Conservation (phyloP, 1,140 invertebrate genomes). For the Micrasema longulum region DNA sequence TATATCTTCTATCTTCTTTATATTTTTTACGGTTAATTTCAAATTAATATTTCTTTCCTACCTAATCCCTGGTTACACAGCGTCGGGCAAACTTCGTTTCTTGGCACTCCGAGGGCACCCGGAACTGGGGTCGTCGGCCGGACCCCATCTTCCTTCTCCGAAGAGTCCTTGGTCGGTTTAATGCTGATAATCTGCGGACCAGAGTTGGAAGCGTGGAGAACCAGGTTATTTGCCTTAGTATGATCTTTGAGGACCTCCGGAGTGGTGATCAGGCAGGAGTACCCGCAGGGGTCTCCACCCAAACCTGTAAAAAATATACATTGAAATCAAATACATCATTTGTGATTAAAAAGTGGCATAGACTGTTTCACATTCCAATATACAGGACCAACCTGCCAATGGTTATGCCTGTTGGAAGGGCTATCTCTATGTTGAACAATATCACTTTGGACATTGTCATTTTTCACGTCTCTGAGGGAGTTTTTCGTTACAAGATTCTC, state of each 20-base stretch:
- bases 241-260: neutral
- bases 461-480: no score
- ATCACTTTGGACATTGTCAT: no score
- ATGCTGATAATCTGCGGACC: neutral
- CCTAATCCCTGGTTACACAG: conserved; percentile 60
- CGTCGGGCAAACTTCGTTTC: conserved; percentile 57
- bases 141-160: conserved; percentile 11
- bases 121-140: conserved; percentile 38
- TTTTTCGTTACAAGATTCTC: no score
- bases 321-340: neutral
- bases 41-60: no score
- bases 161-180: neutral
- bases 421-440: no score
- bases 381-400: no score
- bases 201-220: neutral
- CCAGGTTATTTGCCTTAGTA: neutral
- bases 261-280: conserved; percentile 53
- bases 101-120: conserved; percentile 45
- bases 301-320: conserved; percentile 46
- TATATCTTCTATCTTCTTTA: no score
- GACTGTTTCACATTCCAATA: no score
- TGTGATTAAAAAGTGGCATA: neutral
- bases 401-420: no score
- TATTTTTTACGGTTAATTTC: no score
- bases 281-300: conserved; percentile 61